Conservation (phyloP, 1,140 invertebrate species). For the Branchinecta lynchi region DNA sequence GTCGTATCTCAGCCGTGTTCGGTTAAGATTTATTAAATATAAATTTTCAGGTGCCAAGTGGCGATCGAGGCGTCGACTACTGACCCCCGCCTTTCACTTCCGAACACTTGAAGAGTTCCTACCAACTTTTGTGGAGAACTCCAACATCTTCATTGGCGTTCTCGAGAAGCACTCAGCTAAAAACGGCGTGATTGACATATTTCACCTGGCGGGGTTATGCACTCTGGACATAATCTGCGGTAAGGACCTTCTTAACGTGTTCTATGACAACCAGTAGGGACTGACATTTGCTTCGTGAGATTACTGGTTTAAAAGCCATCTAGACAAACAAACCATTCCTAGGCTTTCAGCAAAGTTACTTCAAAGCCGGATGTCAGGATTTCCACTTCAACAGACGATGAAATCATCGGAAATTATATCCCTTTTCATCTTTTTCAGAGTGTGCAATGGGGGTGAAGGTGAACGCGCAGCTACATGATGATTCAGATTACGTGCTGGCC, state of each 20-base stretch:
- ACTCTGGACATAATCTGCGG: slow-evolving; percentile 53
- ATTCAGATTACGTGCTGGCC: slow-evolving; percentile 58
- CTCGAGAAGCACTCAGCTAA: slow-evolving; percentile 26
- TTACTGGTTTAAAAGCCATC: no score
- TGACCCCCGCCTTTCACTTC: slow-evolving; percentile 50
- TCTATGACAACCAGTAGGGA: no score
- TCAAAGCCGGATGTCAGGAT: no score
- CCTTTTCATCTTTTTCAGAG: slow-evolving; percentile 29
- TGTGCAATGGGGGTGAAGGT: slow-evolving; percentile 65
- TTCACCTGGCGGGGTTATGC: slow-evolving; percentile 28
- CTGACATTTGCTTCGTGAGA: no score
- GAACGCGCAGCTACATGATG: slow-evolving; percentile 45
- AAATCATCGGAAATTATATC: no score
- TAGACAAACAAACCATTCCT: no score
- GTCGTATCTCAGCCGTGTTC: no score
- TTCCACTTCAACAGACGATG: no score
- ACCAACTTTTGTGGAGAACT: slow-evolving; percentile 41
- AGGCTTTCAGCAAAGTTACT: no score
- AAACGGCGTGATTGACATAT: slow-evolving; percentile 25
- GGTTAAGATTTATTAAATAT: not conserved
- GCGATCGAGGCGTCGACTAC: slow-evolving; percentile 37
- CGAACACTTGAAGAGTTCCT: slow-evolving; percentile 45
- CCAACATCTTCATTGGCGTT: slow-evolving; percentile 33
- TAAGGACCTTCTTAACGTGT: slow-evolving; percentile 23
- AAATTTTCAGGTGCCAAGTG: slow-evolving; percentile 34